phyloP scores from a whole-genome alignment of 1,140 invertebrate species.

The Wiebesia pumilae region DNA sequence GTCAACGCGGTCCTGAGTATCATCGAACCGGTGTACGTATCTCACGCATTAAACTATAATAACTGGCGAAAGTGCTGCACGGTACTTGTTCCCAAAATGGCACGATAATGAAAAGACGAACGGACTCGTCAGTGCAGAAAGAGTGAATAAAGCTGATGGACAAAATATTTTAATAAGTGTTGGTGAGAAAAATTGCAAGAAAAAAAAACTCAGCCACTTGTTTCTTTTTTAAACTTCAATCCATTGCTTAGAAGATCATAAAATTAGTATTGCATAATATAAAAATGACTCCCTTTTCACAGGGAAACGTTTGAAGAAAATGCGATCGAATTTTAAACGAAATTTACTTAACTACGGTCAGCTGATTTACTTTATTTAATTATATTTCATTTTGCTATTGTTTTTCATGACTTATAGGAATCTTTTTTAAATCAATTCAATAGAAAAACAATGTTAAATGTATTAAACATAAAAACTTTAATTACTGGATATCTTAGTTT shows the following conservation, averaged over 20 bases:
- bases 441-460: no score
- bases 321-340: no score
- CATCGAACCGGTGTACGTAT: neutral
- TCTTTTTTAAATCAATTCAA: no score
- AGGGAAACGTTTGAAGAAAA: no score
- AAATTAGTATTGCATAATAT: neutral
- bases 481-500: no score
- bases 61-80: constrained; percentile 38
- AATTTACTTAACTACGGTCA: no score
- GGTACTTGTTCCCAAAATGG: constrained; percentile 45
- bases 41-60: constrained; percentile 46
- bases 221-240: neutral
- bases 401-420: no score
- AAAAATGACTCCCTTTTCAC: no score
- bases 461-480: no score
- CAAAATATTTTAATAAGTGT: neutral
- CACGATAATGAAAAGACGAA: constrained; percentile 29
- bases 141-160: neutral
- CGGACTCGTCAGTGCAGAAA: neutral
- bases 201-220: no score
- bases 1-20: neutral
- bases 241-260: neutral
- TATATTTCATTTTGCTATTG: no score
- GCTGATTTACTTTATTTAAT: no score
- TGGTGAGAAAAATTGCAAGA: neutral